These are phyloP conservation scores for Tragelaphus imberbis DNA, from an alignment of 2,113 vertebrate species.

Conservation along the genomic window DNA sequence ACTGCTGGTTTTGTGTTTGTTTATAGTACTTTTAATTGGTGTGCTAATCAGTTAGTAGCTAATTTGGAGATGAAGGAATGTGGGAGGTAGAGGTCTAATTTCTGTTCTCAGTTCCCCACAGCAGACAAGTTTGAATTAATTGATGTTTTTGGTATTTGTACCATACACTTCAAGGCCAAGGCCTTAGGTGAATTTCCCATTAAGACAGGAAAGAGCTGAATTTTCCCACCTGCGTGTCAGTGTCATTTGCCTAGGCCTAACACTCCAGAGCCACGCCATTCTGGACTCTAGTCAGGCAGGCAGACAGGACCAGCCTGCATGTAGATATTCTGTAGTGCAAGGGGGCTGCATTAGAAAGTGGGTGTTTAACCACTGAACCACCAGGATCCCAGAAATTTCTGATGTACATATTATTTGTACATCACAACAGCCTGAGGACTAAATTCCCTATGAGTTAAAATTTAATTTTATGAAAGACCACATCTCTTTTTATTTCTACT, in stretches of 20 bases:
- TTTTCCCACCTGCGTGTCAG: constrained; percentile 55
- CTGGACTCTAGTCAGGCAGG: not conserved
- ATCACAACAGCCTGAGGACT: not conserved
- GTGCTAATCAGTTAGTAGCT: constrained; percentile 62
- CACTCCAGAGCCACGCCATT: not conserved
- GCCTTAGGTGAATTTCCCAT: constrained; percentile 63
- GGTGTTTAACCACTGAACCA: not conserved
- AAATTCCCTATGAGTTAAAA: not conserved
- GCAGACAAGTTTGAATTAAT: constrained; percentile 65
- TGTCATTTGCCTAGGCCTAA: not conserved
- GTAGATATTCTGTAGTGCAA: not conserved
- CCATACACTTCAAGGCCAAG: constrained; percentile 56
- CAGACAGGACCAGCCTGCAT: not conserved
- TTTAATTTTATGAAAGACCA: not conserved
- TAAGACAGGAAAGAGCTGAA: constrained; percentile 43
- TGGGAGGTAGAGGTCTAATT: constrained; percentile 45
- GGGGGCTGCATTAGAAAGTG: not conserved
- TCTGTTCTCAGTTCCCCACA: constrained; percentile 51
- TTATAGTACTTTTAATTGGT: constrained; percentile 65
- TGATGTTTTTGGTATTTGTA: constrained; percentile 65
- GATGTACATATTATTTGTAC: not conserved
- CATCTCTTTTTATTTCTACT: not conserved
- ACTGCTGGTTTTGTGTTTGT: constrained; percentile 63
- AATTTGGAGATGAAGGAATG: constrained; percentile 64
- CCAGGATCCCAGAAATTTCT: not conserved